A percentile compares a stretch with the other conserved stretches of the same genome.
phyloP scores from a whole-genome alignment of 2,113 vertebrate genomes.

The Hirundichthys speculiger region DNA sequence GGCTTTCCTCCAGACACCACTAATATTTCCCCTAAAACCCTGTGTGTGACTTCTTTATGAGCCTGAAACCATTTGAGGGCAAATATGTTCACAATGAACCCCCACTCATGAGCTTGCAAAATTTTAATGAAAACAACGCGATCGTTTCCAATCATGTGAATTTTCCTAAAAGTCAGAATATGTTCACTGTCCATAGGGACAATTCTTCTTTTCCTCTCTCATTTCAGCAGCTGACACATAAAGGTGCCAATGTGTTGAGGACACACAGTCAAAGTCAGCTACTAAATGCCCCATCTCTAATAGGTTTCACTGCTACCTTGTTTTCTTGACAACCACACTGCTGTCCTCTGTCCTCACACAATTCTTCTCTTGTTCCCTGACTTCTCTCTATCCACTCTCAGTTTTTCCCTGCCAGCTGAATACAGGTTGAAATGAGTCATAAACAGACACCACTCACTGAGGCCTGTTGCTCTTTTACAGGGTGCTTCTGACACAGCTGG shows the following conservation, averaged over 20 bases:
- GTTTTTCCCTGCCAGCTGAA: conserved; percentile 60
- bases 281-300: conserved; percentile 78
- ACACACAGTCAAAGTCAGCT: conserved; percentile 76
- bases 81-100: conserved; percentile 46
- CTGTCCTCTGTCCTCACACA: conserved; percentile 69
- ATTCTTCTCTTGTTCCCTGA: conserved; percentile 71
- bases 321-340: conserved; percentile 76
- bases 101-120: conserved; percentile 26
- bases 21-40: conserved; percentile 53
- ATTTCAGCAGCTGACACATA: conserved; percentile 68
- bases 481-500: conserved; percentile 69
- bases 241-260: conserved; percentile 76
- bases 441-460: conserved; percentile 70
- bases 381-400: conserved; percentile 41
- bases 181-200: conserved; percentile 49
- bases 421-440: conserved; percentile 80
- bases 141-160: conserved; percentile 61
- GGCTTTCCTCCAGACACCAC: conserved; percentile 59
- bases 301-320: conserved; percentile 69
- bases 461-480: conserved; percentile 71
- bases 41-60: conserved; percentile 46
- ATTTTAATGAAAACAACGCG: conserved; percentile 55
- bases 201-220: conserved; percentile 39
- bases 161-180: conserved; percentile 59
- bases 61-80: conserved; percentile 38